phyloP scores from a whole-genome alignment of 1,140 invertebrate species.

The Lethocerus indicus region DNA sequence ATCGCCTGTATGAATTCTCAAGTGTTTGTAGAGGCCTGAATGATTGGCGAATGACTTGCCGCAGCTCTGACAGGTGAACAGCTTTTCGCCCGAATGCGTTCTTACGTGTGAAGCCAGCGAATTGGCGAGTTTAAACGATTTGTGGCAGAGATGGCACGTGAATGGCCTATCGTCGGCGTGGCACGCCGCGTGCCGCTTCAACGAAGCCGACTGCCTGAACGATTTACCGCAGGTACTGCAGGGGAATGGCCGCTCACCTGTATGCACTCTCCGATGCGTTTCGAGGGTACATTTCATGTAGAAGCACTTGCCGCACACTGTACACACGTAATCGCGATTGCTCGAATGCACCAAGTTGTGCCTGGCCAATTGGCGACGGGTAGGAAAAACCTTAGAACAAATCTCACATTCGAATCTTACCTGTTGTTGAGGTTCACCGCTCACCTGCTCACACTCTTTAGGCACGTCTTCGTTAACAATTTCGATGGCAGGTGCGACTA shows the following conservation, averaged over 20 bases:
- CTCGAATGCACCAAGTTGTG: not conserved
- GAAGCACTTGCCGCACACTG: slow-evolving; percentile 25
- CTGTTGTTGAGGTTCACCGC: too few relatives aligned
- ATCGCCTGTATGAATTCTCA: not conserved
- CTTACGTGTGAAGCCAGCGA: not conserved
- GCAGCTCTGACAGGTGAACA: not conserved
- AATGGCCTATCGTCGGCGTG: slow-evolving; percentile 24
- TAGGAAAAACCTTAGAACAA: not conserved
- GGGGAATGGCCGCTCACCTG: slow-evolving; percentile 23
- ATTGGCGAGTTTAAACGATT: slow-evolving; percentile 18
- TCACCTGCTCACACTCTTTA: too few relatives aligned
- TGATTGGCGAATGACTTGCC: not conserved
- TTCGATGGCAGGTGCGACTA: too few relatives aligned
- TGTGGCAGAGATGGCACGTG: slow-evolving; percentile 29
- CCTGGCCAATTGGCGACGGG: not conserved
- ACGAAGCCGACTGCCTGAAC: slow-evolving; percentile 11
- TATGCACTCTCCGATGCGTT: slow-evolving; percentile 29
- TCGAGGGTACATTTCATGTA: slow-evolving; percentile 15
- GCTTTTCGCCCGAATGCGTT: not conserved
- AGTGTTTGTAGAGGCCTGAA: not conserved
- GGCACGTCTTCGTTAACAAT: too few relatives aligned
- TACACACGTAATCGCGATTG: slow-evolving; percentile 22
- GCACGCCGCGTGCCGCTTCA: slow-evolving; percentile 16
- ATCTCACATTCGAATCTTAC: too few relatives aligned
- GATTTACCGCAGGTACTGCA: slow-evolving; percentile 17